These are phyloP conservation scores for Salmo trutta DNA, from an alignment of 2,797 vertebrate species.

Conservation along the genomic window DNA sequence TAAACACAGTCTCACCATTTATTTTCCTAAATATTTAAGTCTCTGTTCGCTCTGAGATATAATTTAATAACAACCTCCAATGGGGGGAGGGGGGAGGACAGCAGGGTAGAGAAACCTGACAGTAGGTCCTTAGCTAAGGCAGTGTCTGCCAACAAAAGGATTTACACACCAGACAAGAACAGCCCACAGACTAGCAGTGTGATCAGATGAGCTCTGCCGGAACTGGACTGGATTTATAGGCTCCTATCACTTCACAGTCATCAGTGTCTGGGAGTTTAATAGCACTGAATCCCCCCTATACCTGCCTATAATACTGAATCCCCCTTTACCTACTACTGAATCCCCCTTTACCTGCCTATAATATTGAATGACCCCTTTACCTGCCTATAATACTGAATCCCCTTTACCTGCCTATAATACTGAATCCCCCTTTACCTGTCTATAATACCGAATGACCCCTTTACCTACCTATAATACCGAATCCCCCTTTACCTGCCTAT, in stretches of 20 bases:
- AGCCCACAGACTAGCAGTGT: conserved; percentile 28
- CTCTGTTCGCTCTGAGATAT: conserved; percentile 12
- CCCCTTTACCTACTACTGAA: neutral
- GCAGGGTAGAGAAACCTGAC: conserved; percentile 25
- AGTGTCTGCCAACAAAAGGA: conserved; percentile 23
- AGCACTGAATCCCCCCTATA: conserved; percentile 12
- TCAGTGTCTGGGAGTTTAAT: conserved; percentile 22
- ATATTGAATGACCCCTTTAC: neutral
- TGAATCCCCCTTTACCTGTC: no score
- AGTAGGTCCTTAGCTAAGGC: conserved; percentile 11
- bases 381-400: conserved; percentile 1
- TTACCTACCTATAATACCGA: no score
- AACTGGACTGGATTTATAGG: conserved; percentile 31
- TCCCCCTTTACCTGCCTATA: neutral
- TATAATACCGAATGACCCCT: no score
- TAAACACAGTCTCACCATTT: conserved; percentile 38
- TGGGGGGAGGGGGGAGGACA: conserved; percentile 20
- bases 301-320: neutral
- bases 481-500: no score
- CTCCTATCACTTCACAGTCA: conserved; percentile 17
- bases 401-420: no score
- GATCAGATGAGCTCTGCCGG: conserved; percentile 20
- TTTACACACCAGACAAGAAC: conserved; percentile 36
- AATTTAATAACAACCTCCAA: conserved; percentile 23
- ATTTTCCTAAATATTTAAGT: conserved; percentile 15